Evolutionary conservation across 1,140 invertebrate species (phyloP), one percentile per base, ranked within the genome.

Genomic region (Cepaea nemoralis): DNA sequence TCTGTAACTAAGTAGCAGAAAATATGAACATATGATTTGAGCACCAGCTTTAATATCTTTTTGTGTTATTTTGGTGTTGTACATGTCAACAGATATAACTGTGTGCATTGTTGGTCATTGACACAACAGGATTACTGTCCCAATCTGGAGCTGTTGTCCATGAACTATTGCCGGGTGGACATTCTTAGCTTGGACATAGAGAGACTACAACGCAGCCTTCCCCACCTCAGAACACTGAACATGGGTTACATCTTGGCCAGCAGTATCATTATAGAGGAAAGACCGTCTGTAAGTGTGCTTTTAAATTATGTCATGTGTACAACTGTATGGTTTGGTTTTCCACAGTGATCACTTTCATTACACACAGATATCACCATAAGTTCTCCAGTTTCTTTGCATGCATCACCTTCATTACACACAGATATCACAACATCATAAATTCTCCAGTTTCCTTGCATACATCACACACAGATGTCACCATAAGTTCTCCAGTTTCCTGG

Each of bases 231-330:
- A 14, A 35, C 45, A 14, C 45, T 75, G 22, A 75, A 75, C 31
- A 45, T 75, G 73, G 73, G 73, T 35, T 75, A 75, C 42, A 45
- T 75, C 22, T 31, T 75, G 8, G 73, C 73, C 73, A 75, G 35
- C n/a, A 75, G 73, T 33, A 31, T 75, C 42, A 75, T n/a, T 42
- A 45, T 75, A 33, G 73, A 75, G 40, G 73, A 75, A 12, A 48
- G 40, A 24, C 73, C 73, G n/a, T 75, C 73, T 50, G 73, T 75
- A 42, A 24, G 73, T 75, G 5, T 70, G 22, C 35, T n/a, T 42
- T 31, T 63, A 19, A 22, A 14, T 55, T 10, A 55, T 10, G 8
- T 10, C 8, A 45, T 45, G 8, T 45, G 42, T 45, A 8, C 8
- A 10, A 45, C 42, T 10, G 19, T 10, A 45, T 45, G 19, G 42